Evolutionary conservation across 30 jellyfish, hydroid and myxozoan genomes (phyloP).

Genomic region (Aurelia coerulea): DNA sequence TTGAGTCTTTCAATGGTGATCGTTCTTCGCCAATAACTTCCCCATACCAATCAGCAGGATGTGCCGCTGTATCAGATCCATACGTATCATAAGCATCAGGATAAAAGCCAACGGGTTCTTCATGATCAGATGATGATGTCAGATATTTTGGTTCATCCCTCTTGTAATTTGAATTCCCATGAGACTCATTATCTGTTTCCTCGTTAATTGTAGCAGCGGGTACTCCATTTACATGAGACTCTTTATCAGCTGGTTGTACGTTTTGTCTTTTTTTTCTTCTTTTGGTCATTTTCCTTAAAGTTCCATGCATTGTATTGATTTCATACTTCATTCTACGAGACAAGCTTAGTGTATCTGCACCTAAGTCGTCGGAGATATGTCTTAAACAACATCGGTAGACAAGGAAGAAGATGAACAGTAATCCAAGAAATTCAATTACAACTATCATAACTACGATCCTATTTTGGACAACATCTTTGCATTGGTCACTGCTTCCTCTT

Average conservation of each 20-base stretch:
- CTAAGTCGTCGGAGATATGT: background rate
- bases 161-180: background rate
- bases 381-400: conserved; percentile 32
- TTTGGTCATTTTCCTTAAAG: background rate
- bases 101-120: conserved; percentile 25
- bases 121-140: background rate
- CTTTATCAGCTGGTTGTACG: too few relatives aligned
- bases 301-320: background rate
- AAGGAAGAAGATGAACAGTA: conserved; percentile 22
- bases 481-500: conserved; percentile 16
- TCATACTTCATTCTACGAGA: conserved; percentile 6
- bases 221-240: too few relatives aligned
- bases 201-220: too few relatives aligned
- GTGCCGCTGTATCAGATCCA: background rate
- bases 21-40: too few relatives aligned
- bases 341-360: background rate
- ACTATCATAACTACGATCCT: conserved; percentile 6
- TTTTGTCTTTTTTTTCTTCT: background rate
- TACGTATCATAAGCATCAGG: background rate
- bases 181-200: too few relatives aligned
- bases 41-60: background rate
- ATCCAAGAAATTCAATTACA: conserved; percentile 31
- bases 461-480: conserved; percentile 14
- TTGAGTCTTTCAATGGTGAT: too few relatives aligned
- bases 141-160: background rate